These are phyloP conservation scores for Dyspetes luteomarginatus DNA, from an alignment of 2,888 invertebrate genomes.

Conservation along the genomic window DNA sequence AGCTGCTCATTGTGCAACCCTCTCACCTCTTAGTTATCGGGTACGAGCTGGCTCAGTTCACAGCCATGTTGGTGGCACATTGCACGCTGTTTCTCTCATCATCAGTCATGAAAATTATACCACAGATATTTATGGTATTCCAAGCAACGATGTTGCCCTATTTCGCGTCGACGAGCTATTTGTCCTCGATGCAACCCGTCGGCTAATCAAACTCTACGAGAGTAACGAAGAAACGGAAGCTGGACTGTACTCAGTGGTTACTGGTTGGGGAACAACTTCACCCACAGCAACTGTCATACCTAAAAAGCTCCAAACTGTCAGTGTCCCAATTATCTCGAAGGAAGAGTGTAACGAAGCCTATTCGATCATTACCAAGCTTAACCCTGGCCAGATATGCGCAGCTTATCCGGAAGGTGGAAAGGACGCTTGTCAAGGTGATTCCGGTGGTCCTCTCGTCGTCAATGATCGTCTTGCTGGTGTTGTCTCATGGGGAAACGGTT, in stretches of 20 bases:
- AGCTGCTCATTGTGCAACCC: slow-evolving; percentile 85
- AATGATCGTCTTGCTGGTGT: slow-evolving; percentile 72
- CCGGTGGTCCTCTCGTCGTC: slow-evolving; percentile 72
- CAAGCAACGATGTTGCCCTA: slow-evolving; percentile 84
- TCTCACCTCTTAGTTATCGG: slow-evolving; percentile 73
- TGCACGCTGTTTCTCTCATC: slow-evolving; percentile 43
- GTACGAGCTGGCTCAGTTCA: slow-evolving; percentile 85
- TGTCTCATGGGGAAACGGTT: slow-evolving; percentile 84
- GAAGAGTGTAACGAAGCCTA: slow-evolving; percentile 81
- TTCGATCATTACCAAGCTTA: slow-evolving; percentile 60
- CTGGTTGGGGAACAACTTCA: slow-evolving; percentile 74
- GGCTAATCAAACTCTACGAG: slow-evolving; percentile 83
- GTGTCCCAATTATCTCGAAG: slow-evolving; percentile 85
- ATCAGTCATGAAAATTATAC: slow-evolving; percentile 37
- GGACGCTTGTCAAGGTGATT: slow-evolving; percentile 73
- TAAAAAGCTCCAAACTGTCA: slow-evolving; percentile 83
- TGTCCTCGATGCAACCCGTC: slow-evolving; percentile 83
- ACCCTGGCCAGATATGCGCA: slow-evolving; percentile 85
- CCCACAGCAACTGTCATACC: slow-evolving; percentile 17
- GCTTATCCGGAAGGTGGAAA: slow-evolving; percentile 85
- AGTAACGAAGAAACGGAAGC: slow-evolving; percentile 69
- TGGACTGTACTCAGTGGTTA: slow-evolving; percentile 66
- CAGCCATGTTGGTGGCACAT: slow-evolving; percentile 67
- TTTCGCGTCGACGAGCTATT: slow-evolving; percentile 84
- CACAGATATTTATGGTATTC: neutral